These are phyloP conservation scores for Thumatha senex DNA, from an alignment of 2,888 invertebrate genomes.

Conservation along the genomic window DNA sequence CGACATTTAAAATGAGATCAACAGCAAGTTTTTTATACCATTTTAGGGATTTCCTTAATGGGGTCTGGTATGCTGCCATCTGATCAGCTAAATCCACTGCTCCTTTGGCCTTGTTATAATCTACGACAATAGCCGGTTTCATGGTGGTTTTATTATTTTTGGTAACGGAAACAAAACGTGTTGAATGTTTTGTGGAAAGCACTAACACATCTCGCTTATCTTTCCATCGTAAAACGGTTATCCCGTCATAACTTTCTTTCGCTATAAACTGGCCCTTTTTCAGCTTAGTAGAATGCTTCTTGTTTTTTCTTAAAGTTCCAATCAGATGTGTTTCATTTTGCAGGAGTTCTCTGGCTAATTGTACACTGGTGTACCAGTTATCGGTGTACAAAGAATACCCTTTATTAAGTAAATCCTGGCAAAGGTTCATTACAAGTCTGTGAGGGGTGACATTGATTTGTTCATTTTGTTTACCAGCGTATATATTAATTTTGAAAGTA, in stretches of 20 bases:
- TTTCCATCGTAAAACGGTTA: conserved; percentile 10
- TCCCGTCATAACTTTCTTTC: conserved; percentile 7
- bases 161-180: neutral
- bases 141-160: neutral
- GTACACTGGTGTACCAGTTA: conserved; percentile 6
- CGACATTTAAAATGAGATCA: conserved; percentile 10
- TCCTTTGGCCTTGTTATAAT: conserved; percentile 32
- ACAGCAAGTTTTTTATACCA: conserved; percentile 34
- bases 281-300: neutral
- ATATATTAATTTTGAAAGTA: conserved; percentile 14
- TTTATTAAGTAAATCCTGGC: neutral
- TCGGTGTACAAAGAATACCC: conserved; percentile 3
- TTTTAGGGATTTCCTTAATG: conserved; percentile 32
- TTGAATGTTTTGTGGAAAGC: conserved; percentile 5
- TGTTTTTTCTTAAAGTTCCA: conserved; percentile 3
- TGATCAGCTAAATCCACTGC: conserved; percentile 33
- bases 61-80: conserved; percentile 21
- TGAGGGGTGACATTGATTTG: neutral
- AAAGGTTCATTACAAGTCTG: neutral
- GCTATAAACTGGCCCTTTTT: conserved; percentile 5
- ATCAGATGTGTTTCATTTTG: conserved; percentile 1
- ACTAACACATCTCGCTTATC: conserved; percentile 8
- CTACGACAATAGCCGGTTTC: neutral
- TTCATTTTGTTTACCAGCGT: conserved; percentile 7
- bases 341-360: conserved; percentile 1